Conservation (phyloP, 2,888 invertebrate genomes). For the Microplitis manilae region DNA sequence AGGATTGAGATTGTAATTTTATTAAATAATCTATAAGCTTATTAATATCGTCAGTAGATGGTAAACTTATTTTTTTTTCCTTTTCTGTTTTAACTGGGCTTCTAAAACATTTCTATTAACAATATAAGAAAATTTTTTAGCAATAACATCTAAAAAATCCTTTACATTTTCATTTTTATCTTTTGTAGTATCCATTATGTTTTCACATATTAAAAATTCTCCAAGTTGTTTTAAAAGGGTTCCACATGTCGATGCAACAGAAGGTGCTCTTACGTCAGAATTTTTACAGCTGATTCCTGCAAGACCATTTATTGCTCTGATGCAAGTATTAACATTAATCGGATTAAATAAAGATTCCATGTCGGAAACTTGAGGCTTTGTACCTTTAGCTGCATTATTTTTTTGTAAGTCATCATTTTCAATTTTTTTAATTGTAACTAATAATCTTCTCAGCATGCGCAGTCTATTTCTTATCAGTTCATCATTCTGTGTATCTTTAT, state of each 20-base stretch:
- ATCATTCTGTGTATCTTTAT: conserved; percentile 41
- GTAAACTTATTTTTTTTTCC: conserved; percentile 19
- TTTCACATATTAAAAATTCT: conserved; percentile 22
- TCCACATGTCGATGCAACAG: neutral
- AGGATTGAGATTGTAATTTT: neutral
- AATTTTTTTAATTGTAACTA: neutral
- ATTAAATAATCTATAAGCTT: conserved; percentile 13
- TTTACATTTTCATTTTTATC: conserved; percentile 8
- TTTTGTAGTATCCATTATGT: conserved; percentile 2
- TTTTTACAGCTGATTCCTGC: neutral
- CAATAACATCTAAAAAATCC: neutral
- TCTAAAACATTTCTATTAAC: conserved; percentile 1
- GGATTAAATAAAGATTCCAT: conserved; percentile 3
- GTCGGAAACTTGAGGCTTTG: neutral
- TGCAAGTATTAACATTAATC: neutral
- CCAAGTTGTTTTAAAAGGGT: conserved; percentile 24
- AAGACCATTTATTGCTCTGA: neutral
- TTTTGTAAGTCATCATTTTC: neutral
- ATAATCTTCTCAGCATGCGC: conserved; percentile 30
- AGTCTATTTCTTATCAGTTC: conserved; percentile 44
- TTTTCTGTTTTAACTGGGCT: neutral
- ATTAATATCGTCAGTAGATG: conserved; percentile 36
- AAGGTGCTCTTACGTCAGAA: neutral
- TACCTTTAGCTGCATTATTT: neutral
- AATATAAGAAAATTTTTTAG: neutral